These are phyloP conservation scores for Poeciliopsis gracilis DNA, from an alignment of 2,797 vertebrate species.

Conservation along the genomic window DNA sequence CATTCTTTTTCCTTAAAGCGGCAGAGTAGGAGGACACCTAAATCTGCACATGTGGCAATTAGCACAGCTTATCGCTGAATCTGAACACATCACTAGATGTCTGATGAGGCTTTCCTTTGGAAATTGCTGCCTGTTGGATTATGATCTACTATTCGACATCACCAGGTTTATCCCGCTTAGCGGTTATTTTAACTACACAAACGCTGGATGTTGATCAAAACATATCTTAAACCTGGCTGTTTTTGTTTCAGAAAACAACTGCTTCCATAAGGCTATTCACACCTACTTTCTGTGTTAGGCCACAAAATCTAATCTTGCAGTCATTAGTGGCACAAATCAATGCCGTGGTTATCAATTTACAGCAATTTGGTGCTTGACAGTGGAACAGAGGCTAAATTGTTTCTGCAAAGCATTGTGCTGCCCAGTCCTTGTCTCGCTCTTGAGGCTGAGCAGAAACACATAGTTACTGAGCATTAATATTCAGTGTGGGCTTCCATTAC, in stretches of 20 bases:
- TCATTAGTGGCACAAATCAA: conserved; percentile 33
- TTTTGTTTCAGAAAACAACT: conserved; percentile 26
- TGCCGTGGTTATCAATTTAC: conserved; percentile 38
- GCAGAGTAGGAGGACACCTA: conserved; percentile 32
- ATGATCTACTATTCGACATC: conserved; percentile 48
- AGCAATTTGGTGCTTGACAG: conserved; percentile 55
- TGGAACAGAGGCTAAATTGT: conserved; percentile 43
- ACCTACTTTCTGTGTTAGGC: background rate
- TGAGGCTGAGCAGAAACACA: conserved; percentile 50
- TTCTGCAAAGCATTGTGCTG: conserved; percentile 61
- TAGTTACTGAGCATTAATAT: conserved; percentile 72
- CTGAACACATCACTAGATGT: conserved; percentile 58
- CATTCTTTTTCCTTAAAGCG: conserved; percentile 27
- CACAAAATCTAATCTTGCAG: conserved; percentile 26
- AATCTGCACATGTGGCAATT: conserved; percentile 66
- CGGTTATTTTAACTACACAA: conserved; percentile 42
- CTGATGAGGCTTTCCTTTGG: conserved; percentile 60
- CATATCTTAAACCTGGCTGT: conserved; percentile 8
- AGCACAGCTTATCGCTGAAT: conserved; percentile 69
- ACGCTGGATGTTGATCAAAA: conserved; percentile 19
- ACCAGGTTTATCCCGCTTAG: conserved; percentile 40
- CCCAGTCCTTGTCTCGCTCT: conserved; percentile 61
- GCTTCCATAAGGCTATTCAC: background rate
- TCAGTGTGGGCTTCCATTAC: conserved; percentile 62
- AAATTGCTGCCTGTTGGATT: conserved; percentile 60